Evolutionary conservation across 2,797 vertebrate species (phyloP), one percentile per base, ranked within the genome.

Genomic region (Fundulus diaphanus): DNA sequence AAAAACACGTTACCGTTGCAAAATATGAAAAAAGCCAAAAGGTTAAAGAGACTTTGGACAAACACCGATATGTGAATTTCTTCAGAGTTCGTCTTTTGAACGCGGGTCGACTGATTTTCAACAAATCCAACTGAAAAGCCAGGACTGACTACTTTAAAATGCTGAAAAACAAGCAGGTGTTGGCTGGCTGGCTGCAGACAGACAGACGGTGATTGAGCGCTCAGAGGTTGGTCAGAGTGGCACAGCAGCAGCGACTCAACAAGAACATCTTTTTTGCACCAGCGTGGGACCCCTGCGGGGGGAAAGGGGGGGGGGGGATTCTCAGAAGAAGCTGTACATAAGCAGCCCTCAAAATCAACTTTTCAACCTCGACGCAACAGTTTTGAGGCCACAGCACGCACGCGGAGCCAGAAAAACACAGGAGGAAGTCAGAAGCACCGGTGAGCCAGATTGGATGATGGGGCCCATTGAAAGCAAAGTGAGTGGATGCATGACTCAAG

Each of bases 401-500:
- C 16, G 59, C 9, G 57, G 7, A 20, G 37, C 20, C 24, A 57
- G 24, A 80, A 52, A n/a, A 87, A 63, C 69, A 81, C 59, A 81
- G 72, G 75, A 85, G 72, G 57, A 81, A n/a, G 68, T 76, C 71
- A 74, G 44, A 76, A 65, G 51, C 82, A 78, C 63, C 75, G 80
- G 67, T 44, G 73, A 82, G 74, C 74, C 84, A 83, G 73, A 87
- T 82, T 76, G 84, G 79, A 73, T n/a, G 44, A 73, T 67, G 74
- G 83, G 68, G 87, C 63, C 85, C 82, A 89, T 52, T 85, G 82
- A 89, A 88, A 84, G 85, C 35, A 44, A 61, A 76, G 70, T 70
- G 76, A 81, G 82, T 81, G 89, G 85, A 91, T 82, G 81, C 85
- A 88, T 93, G 93, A 93, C 89, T 94, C 92, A 94, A 91, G 86